Percentiles rank a stretch among this genome's conserved stretches.
Conservation (phyloP, 2,113 vertebrate species). For the Chamaetylas fuelleborni region DNA sequence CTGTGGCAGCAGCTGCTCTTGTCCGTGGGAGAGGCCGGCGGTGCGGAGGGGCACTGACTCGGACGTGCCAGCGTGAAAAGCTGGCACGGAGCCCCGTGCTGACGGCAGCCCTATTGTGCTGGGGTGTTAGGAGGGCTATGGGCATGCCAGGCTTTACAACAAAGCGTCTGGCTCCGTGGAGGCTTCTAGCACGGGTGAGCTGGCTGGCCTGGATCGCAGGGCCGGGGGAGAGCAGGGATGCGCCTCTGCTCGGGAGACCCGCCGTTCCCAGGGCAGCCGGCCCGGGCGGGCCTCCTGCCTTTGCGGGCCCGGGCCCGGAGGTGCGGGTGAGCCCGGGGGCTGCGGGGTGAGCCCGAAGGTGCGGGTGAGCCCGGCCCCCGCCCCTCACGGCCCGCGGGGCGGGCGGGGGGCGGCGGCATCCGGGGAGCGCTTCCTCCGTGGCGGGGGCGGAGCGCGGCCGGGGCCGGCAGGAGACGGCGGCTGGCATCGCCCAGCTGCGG, state of each 20-base stretch:
- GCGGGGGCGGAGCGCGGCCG: neutral
- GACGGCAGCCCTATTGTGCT: neutral
- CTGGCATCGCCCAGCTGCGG: neutral
- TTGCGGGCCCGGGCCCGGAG: too few species aligned
- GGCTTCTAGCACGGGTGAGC: neutral
- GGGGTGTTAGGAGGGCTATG: neutral
- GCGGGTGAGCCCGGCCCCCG: neutral
- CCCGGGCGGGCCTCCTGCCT: neutral
- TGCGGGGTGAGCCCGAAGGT: too few species aligned
- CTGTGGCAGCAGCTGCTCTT: neutral
- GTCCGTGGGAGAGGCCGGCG: neutral
- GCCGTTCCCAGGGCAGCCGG: neutral
- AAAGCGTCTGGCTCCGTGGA: neutral
- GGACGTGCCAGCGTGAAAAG: neutral
- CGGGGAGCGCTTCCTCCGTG: constrained; percentile 21
- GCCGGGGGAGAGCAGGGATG: neutral
- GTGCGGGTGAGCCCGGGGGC: neutral
- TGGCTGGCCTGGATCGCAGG: neutral
- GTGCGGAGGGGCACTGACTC: neutral
- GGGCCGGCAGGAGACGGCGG: neutral
- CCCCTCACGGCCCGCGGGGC: too few species aligned
- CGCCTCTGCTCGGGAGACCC: too few species aligned
- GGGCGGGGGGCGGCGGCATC: neutral
- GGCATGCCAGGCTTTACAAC: neutral
- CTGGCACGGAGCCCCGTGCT: neutral